Percentiles rank a stretch among this genome's conserved stretches.
phyloP scores from a whole-genome alignment of 2,113 vertebrate genomes.

The Tetrao urogallus region DNA sequence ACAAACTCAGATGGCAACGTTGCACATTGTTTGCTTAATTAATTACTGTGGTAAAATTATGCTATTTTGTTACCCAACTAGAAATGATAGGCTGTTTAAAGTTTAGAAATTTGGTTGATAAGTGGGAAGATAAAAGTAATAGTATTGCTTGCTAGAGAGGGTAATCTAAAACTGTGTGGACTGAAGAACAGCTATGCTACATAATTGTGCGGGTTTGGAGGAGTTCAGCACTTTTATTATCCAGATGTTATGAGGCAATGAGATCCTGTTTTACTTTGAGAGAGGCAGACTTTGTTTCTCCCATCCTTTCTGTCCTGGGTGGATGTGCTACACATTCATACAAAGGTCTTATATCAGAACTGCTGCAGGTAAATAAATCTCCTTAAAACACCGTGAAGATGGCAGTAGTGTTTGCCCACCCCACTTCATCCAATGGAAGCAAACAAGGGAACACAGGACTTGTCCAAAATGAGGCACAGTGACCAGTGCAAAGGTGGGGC shows the following conservation, averaged over 20 bases:
- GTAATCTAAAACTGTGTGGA: not conserved
- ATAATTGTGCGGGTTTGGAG: not conserved
- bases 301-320: not conserved
- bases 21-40: constrained; percentile 31
- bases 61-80: constrained; percentile 34
- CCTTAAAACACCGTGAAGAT: not conserved
- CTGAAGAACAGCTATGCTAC: not conserved
- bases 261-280: not conserved
- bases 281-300: not conserved
- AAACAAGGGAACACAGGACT: not conserved
- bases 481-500: not conserved
- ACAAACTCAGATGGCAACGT: not conserved
- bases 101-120: constrained; percentile 34
- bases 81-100: constrained; percentile 14
- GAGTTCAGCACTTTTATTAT: not conserved
- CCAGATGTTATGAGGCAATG: not conserved
- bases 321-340: fast-evolving
- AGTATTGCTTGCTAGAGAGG: not conserved
- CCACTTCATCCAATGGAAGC: not conserved
- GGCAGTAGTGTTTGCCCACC: not conserved
- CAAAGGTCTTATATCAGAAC: not conserved
- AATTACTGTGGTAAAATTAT: not conserved
- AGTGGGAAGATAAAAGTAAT: constrained; percentile 18
- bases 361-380: not conserved
- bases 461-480: not conserved